These are phyloP conservation scores for Eristalinus aeneus DNA, from an alignment of 2,888 invertebrate genomes.

Conservation along the genomic window DNA sequence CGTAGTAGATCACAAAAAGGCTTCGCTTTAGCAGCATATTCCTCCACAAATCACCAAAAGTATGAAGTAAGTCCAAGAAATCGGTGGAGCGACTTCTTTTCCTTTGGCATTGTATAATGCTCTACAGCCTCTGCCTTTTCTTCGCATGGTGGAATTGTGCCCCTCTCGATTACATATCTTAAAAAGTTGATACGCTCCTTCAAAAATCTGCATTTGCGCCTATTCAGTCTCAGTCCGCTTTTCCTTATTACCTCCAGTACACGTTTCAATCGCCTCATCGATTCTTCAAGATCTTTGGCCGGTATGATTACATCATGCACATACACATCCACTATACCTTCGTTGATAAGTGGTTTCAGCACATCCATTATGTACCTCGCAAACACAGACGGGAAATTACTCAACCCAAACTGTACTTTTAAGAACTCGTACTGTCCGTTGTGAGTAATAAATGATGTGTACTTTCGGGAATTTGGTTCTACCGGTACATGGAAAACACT, in stretches of 20 bases:
- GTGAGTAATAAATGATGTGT: slow-evolving; percentile 1
- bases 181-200: not conserved
- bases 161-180: not conserved
- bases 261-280: not conserved
- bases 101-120: not conserved
- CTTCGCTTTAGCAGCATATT: not conserved
- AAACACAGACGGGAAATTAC: not conserved
- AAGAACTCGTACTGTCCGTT: not conserved
- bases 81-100: not conserved
- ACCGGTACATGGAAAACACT: not conserved
- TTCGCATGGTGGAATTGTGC: not conserved
- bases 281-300: not conserved
- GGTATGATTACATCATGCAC: too few species aligned
- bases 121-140: not conserved
- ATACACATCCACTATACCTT: too few species aligned
- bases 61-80: not conserved
- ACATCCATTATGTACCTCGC: not conserved
- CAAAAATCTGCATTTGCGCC: not conserved
- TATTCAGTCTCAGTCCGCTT: not conserved
- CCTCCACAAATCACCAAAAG: slow-evolving; percentile 6
- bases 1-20: not conserved
- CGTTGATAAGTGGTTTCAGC: not conserved
- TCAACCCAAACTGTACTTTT: slow-evolving; percentile 1
- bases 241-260: not conserved
- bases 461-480: not conserved